Percentiles rank a stretch among this genome's conserved stretches.
phyloP scores from a whole-genome alignment of 1,140 invertebrate species.

The Probaryconus sp. region DNA sequence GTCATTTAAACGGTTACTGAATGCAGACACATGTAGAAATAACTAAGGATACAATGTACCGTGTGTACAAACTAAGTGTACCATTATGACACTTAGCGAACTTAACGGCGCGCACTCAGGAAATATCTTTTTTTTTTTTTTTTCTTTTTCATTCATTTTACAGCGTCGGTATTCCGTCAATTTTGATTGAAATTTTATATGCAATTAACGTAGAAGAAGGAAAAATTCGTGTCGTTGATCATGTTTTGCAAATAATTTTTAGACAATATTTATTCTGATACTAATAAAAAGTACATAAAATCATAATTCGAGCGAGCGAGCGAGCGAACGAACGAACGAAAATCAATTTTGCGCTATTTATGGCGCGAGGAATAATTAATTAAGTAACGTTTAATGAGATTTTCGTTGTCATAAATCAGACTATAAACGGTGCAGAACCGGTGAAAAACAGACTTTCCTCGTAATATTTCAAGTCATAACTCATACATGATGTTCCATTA shows the following conservation, averaged over 20 bases:
- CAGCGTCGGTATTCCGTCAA: no score
- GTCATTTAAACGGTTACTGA: constrained; percentile 1
- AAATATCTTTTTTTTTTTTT: neutral
- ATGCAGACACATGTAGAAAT: constrained; percentile 17
- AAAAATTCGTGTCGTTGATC: no score
- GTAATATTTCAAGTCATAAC: constrained; percentile 17
- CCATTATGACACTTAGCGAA: constrained; percentile 30
- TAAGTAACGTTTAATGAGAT: no score
- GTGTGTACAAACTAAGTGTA: constrained; percentile 24
- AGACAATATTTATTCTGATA: no score
- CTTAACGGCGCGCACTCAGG: constrained; percentile 16
- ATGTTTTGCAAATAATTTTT: no score
- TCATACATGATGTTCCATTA: constrained; percentile 10
- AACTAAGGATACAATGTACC: constrained; percentile 24
- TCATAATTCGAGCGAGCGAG: no score
- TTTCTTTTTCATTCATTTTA: neutral
- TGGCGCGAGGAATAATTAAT: no score
- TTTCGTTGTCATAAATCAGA: constrained; percentile 9
- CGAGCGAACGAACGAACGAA: no score
- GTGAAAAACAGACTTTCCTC: neutral
- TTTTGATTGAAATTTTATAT: no score
- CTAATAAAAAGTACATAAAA: no score
- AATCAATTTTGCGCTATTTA: no score
- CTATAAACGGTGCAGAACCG: neutral
- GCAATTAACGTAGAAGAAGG: no score